Percentiles rank a stretch among this genome's conserved stretches.
Evolutionary conservation across 2,797 vertebrate species (phyloP).

Genomic region (Pelobates cultripes): DNA sequence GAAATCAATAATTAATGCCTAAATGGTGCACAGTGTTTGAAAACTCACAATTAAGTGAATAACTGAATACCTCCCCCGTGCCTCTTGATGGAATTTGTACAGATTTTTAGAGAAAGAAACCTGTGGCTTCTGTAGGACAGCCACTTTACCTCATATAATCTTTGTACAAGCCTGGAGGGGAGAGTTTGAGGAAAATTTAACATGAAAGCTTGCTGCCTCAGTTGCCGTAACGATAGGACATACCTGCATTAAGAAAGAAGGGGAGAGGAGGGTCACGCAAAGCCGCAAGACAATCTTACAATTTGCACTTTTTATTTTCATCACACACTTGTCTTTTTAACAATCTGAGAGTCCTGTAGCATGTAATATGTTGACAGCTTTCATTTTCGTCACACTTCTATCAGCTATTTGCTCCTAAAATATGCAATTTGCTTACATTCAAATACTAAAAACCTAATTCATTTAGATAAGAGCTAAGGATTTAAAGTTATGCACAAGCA

Average conservation of each 20-base stretch:
- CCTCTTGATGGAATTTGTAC: no score
- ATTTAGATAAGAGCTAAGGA: no score
- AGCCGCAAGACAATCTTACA: background rate
- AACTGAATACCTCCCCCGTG: no score
- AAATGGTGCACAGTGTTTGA: no score
- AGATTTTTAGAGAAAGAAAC: no score
- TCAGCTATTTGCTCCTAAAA: background rate
- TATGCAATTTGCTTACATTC: no score
- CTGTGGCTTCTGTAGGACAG: no score
- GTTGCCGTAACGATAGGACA: slow-evolving; percentile 82
- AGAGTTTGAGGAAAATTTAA: slow-evolving; percentile 84
- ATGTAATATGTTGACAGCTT: background rate
- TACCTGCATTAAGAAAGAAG: slow-evolving; percentile 72
- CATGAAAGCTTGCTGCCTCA: slow-evolving; percentile 89
- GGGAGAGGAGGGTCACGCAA: background rate
- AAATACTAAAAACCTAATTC: no score
- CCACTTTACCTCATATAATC: slow-evolving; percentile 82
- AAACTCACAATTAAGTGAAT: no score
- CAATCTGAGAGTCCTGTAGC: background rate
- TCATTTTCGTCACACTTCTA: background rate
- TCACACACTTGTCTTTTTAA: background rate
- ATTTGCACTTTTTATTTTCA: no score
- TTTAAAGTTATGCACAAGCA: no score
- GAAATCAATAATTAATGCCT: no score
- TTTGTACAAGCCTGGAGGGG: slow-evolving; percentile 85